These are phyloP conservation scores for Drymonia ruficornis DNA, from an alignment of 2,888 invertebrate genomes.

Conservation along the genomic window DNA sequence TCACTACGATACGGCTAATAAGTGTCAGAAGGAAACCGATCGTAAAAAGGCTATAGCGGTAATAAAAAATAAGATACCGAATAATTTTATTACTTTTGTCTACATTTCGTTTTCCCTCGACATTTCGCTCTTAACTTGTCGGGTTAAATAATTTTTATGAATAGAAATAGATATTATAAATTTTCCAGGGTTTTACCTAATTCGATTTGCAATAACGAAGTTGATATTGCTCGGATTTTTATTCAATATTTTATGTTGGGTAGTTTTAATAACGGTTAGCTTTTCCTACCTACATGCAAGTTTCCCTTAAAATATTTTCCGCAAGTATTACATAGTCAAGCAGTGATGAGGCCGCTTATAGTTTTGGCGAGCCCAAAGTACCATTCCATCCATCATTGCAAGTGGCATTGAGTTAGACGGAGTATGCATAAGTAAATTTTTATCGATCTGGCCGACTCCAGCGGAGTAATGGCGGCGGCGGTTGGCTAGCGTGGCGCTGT, in stretches of 20 bases:
- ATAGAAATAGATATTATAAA: slow-evolving; percentile 34
- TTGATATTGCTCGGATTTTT: neutral
- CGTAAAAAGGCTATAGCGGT: slow-evolving; percentile 26
- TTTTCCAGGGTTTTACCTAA: neutral
- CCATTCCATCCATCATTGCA: slow-evolving; percentile 53
- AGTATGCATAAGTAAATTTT: slow-evolving; percentile 68
- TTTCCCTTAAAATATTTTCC: neutral
- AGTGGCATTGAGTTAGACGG: slow-evolving; percentile 45
- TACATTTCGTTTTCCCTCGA: slow-evolving; percentile 39
- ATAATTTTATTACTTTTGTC: slow-evolving; percentile 36
- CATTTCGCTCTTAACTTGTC: slow-evolving; percentile 34
- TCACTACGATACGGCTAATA: slow-evolving; percentile 12
- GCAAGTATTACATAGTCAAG: neutral
- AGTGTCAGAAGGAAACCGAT: slow-evolving; percentile 18
- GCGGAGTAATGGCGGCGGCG: slow-evolving; percentile 37
- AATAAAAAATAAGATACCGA: slow-evolving; percentile 35
- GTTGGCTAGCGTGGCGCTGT: slow-evolving; percentile 25
- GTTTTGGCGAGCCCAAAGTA: slow-evolving; percentile 15
- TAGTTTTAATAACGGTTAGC: too few species aligned
- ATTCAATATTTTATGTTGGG: neutral
- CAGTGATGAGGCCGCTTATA: neutral
- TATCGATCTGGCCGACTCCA: slow-evolving; percentile 61
- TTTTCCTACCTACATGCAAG: neutral
- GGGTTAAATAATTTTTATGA: slow-evolving; percentile 29
- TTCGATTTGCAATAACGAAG: neutral